Evolutionary conservation across 2,113 vertebrate genomes (phyloP).

Genomic region (Oceanodroma tethys): DNA sequence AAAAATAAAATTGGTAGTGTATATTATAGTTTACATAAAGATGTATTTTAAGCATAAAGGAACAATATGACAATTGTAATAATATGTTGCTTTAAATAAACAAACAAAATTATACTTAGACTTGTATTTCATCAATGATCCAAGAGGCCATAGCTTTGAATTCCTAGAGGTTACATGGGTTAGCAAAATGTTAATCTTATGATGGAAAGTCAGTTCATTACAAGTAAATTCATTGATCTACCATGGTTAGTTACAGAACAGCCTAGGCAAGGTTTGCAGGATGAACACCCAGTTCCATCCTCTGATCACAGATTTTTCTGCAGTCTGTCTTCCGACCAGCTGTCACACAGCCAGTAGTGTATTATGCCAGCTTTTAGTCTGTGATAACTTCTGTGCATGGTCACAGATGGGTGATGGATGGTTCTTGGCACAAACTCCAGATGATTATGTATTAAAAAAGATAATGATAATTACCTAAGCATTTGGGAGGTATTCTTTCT

Average conservation of each 20-base stretch:
- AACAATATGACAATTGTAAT: neutral
- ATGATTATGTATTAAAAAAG: conserved; percentile 40
- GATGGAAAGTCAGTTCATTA: neutral
- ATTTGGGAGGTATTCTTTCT: conserved; percentile 17
- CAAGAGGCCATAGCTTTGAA: neutral
- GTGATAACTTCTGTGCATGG: neutral
- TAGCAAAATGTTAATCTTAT: neutral
- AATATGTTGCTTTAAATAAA: neutral
- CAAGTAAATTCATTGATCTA: neutral
- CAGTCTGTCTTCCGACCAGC: neutral
- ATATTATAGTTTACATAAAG: neutral
- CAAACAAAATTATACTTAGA: neutral
- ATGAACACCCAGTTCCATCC: neutral
- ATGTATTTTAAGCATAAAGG: neutral
- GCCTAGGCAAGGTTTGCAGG: neutral
- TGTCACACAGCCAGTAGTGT: neutral
- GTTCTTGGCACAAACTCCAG: neutral
- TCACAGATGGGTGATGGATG: conserved; percentile 43
- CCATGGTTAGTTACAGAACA: neutral
- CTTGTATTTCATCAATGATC: neutral
- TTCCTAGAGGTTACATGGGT: neutral
- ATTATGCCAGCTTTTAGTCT: neutral
- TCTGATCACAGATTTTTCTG: conserved; percentile 9
- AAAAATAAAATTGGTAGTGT: neutral
- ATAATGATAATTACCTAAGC: conserved; percentile 45